Percentiles rank a stretch among this genome's conserved stretches.
phyloP scores from a whole-genome alignment of 2,888 invertebrate genomes.

The Protodeltote pygarga region DNA sequence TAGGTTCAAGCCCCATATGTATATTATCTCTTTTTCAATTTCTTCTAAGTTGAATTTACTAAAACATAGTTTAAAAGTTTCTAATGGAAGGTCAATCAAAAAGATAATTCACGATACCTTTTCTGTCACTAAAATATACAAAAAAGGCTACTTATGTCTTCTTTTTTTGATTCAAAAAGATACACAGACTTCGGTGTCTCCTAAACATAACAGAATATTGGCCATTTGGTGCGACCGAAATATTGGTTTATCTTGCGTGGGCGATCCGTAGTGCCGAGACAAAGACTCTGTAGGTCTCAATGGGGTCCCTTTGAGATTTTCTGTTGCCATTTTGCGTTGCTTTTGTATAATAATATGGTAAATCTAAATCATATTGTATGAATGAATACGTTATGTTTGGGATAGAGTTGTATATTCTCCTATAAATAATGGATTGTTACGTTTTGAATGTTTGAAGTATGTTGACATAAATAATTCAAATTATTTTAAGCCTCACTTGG shows the following conservation, averaged over 20 bases:
- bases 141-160: too few species aligned
- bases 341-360: conserved; percentile 5
- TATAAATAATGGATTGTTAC: too few species aligned
- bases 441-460: too few species aligned
- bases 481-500: too few species aligned
- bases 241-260: conserved; percentile 39
- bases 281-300: conserved; percentile 13
- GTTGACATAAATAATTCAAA: too few species aligned
- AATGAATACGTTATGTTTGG: not conserved
- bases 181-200: conserved; percentile 33
- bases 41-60: too few species aligned
- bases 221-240: conserved; percentile 33
- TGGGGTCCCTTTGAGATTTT: conserved; percentile 19
- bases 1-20: too few species aligned
- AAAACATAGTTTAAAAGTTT: too few species aligned
- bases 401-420: not conserved
- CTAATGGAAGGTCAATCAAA: too few species aligned
- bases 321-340: conserved; percentile 8
- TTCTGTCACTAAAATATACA: too few species aligned
- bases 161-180: conserved; percentile 28
- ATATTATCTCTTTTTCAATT: too few species aligned
- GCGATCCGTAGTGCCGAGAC: conserved; percentile 16
- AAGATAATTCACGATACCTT: too few species aligned
- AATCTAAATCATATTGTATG: conserved; percentile 4
- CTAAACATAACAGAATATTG: conserved; percentile 47